Conservation (phyloP, 2,797 vertebrate species). For the Falco peregrinus region DNA sequence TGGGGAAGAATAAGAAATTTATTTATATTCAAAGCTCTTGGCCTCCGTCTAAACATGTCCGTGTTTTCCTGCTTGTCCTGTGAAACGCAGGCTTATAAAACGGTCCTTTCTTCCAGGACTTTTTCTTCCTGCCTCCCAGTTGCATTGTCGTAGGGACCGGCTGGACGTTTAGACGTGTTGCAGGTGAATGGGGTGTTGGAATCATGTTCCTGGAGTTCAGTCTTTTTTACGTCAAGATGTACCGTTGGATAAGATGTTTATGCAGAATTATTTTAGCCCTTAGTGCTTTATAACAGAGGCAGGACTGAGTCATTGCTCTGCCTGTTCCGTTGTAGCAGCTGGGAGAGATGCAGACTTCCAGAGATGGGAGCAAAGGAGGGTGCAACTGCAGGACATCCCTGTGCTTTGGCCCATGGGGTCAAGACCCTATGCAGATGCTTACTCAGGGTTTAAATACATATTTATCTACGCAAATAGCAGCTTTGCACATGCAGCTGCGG, state of each 20-base stretch:
- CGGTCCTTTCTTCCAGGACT: rapidly evolving
- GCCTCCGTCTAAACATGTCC: rapidly evolving
- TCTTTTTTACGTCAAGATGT: background rate
- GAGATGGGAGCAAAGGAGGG: background rate
- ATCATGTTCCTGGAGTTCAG: background rate
- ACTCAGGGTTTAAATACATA: background rate
- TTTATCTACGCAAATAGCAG: background rate
- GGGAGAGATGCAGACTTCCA: background rate
- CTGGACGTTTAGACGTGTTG: background rate
- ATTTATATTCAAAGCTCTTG: background rate
- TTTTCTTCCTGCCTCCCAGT: background rate
- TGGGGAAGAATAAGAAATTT: background rate
- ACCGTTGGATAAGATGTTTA: background rate
- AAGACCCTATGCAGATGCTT: background rate
- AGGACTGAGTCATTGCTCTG: background rate
- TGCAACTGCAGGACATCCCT: background rate
- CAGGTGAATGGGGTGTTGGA: background rate
- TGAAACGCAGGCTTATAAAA: background rate
- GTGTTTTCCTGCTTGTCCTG: background rate
- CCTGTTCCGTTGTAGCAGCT: background rate
- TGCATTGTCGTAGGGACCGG: background rate
- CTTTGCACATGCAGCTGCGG: background rate
- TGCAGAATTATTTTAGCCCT: background rate
- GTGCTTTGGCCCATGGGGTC: background rate
- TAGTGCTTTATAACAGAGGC: rapidly evolving